These are phyloP conservation scores for Hirudo medicinalis DNA, from an alignment of 1,140 invertebrate species.

Conservation along the genomic window DNA sequence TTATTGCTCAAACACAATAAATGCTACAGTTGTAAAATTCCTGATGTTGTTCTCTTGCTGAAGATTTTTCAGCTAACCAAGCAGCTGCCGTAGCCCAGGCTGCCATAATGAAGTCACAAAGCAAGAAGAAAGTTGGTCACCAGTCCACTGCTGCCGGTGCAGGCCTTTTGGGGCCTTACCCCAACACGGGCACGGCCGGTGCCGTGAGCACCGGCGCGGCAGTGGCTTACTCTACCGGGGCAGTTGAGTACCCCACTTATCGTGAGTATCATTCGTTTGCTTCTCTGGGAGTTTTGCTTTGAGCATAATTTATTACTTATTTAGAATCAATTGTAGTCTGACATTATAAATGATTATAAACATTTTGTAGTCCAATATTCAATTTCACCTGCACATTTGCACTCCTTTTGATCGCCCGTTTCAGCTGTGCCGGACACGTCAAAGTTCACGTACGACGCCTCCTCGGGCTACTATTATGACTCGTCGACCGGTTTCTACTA, in stretches of 20 bases:
- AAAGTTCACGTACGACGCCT: slow-evolving; percentile 83
- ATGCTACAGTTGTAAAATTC: too few relatives aligned
- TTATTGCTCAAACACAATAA: too few relatives aligned
- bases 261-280: slow-evolving; percentile 25
- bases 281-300: background rate
- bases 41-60: background rate
- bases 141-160: slow-evolving; percentile 20
- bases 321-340: too few relatives aligned
- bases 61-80: slow-evolving; percentile 54
- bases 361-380: too few relatives aligned
- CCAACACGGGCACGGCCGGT: background rate
- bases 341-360: too few relatives aligned
- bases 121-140: slow-evolving; percentile 26
- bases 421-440: slow-evolving; percentile 70
- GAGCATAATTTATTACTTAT: too few relatives aligned
- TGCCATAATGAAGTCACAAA: slow-evolving; percentile 63
- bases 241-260: slow-evolving; percentile 28
- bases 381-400: too few relatives aligned
- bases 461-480: slow-evolving; percentile 93
- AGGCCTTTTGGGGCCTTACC: background rate
- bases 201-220: too few relatives aligned
- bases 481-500: slow-evolving; percentile 82
- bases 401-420: too few relatives aligned
- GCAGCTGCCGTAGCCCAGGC: slow-evolving; percentile 77
- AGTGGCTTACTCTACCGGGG: too few relatives aligned